Evolutionary conservation across 2,113 vertebrate genomes (phyloP).

Genomic region (Strigops habroptila): DNA sequence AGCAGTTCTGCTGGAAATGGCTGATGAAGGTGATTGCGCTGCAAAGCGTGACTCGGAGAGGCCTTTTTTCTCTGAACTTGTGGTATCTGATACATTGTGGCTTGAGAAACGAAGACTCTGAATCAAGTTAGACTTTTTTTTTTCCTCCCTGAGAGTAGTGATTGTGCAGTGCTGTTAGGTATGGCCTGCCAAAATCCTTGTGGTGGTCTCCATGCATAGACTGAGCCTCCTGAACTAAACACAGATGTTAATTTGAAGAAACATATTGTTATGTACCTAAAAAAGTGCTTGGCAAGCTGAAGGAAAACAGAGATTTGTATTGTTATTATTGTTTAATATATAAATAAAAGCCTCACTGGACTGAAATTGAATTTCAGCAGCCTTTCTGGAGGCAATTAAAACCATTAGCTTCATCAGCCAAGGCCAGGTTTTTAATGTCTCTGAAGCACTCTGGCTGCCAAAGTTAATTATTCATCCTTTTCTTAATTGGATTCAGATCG

Average conservation of each 20-base stretch:
- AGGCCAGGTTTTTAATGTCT: slow-evolving; percentile 39
- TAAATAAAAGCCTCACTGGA: slow-evolving; percentile 40
- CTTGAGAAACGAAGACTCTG: background rate
- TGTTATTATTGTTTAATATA: slow-evolving; percentile 47
- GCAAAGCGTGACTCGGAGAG: background rate
- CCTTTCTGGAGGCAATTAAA: slow-evolving; percentile 66
- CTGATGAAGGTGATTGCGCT: background rate
- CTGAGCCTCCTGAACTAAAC: background rate
- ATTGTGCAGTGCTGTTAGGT: background rate
- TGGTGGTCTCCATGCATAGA: background rate
- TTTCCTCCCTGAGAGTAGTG: background rate
- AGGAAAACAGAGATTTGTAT: slow-evolving; percentile 42
- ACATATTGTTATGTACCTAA: background rate
- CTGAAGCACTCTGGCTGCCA: slow-evolving; percentile 50
- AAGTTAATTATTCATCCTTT: slow-evolving; percentile 61
- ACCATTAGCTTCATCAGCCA: slow-evolving; percentile 55
- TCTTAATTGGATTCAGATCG: slow-evolving; percentile 55
- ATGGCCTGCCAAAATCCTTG: background rate
- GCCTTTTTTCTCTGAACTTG: background rate
- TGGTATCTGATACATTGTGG: background rate
- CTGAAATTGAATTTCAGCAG: slow-evolving; percentile 53
- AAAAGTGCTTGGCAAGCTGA: slow-evolving; percentile 31
- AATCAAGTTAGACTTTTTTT: background rate
- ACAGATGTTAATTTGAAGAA: background rate
- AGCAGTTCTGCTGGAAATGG: slow-evolving; percentile 3